Evolutionary conservation across 2,888 invertebrate species (phyloP).

Genomic region (Amitus sp.): DNA sequence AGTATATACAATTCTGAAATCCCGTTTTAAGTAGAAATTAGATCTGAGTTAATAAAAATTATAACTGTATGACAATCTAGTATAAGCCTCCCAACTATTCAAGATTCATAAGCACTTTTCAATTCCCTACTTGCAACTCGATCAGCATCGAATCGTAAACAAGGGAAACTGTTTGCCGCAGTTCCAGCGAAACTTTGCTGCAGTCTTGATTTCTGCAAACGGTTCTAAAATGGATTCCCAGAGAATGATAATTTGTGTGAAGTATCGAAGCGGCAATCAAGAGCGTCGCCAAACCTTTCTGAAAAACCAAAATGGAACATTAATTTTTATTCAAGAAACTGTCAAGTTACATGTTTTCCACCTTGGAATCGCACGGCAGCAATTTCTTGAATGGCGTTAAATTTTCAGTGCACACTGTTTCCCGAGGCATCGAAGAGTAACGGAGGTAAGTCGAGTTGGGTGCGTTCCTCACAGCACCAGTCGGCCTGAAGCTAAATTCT

Average conservation of each 20-base stretch:
- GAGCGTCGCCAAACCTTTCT: constrained; percentile 85
- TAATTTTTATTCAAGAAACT: neutral
- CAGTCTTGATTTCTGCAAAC: constrained; percentile 75
- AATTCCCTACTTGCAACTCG: constrained; percentile 48
- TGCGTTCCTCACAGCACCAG: constrained; percentile 68
- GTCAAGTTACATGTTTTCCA: constrained; percentile 44
- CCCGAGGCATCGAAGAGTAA: constrained; percentile 93
- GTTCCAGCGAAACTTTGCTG: constrained; percentile 75
- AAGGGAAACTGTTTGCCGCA: constrained; percentile 86
- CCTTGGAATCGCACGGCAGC: constrained; percentile 91
- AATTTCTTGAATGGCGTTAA: constrained; percentile 98
- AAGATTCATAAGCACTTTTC: too few species aligned
- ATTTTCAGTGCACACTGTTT: constrained; percentile 99
- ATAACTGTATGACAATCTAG: too few species aligned
- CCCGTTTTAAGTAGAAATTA: too few species aligned
- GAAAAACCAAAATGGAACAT: constrained; percentile 44
- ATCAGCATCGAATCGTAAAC: constrained; percentile 80
- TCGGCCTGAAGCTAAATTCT: constrained; percentile 82
- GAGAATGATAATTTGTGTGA: constrained; percentile 92
- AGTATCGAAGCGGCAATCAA: constrained; percentile 92
- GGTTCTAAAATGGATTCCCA: constrained; percentile 85
- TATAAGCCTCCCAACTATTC: too few species aligned
- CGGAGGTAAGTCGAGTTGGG: constrained; percentile 70
- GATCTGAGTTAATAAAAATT: neutral
- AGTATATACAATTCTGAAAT: too few species aligned